A percentile compares a stretch with the other conserved stretches of the same genome.
These are phyloP conservation scores for Pipistrellus nathusii DNA, from an alignment of 2,797 vertebrate genomes.

Conservation along the genomic window DNA sequence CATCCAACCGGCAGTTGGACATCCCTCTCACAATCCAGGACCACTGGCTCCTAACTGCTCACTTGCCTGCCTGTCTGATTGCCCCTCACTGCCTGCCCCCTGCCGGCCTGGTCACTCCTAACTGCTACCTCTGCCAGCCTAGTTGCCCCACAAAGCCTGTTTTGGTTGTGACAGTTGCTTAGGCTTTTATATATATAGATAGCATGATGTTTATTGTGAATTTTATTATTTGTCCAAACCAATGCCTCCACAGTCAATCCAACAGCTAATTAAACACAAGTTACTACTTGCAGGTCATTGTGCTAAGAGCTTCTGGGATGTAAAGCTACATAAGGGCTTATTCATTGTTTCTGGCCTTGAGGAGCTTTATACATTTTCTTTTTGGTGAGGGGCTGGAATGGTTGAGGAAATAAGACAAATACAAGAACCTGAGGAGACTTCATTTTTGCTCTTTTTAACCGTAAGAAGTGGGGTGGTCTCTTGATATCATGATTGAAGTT, in stretches of 20 bases:
- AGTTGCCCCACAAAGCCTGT: too few relatives aligned
- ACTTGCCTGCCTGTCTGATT: too few relatives aligned
- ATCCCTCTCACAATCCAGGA: too few relatives aligned
- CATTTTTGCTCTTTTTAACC: neutral
- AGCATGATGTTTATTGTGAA: slow-evolving; percentile 33
- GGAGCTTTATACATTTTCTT: neutral
- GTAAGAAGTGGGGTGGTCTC: neutral
- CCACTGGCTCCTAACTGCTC: too few relatives aligned
- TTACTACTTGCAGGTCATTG: neutral
- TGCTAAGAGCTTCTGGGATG: neutral
- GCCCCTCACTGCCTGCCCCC: too few relatives aligned
- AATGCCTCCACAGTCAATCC: neutral
- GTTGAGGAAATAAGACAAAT: neutral
- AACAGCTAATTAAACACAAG: slow-evolving; percentile 51
- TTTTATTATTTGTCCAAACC: slow-evolving; percentile 21
- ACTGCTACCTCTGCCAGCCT: too few relatives aligned
- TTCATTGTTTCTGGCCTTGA: neutral
- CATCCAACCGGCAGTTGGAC: too few relatives aligned
- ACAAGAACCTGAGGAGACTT: neutral
- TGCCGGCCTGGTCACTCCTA: too few relatives aligned
- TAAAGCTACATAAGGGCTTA: neutral
- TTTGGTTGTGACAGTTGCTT: too few relatives aligned
- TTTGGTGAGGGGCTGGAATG: neutral
- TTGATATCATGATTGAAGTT: neutral
- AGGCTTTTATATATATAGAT: too few relatives aligned